These are phyloP conservation scores for Bombyx mori DNA, from an alignment of 1,140 invertebrate genomes.

Conservation along the genomic window ASM3026992v2 NC_085111.1:17613501-17614000, in stretches of 20 bases:
- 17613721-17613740: neutral
- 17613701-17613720: neutral
- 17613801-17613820: too few species aligned
- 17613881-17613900: slow-evolving; percentile 85
- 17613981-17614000: slow-evolving; percentile 94
- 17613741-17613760: neutral
- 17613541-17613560: slow-evolving; percentile 94
- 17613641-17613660: slow-evolving; percentile 98
- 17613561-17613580: slow-evolving; percentile 93
- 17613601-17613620: slow-evolving; percentile 91
- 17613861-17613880: neutral
- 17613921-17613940: slow-evolving; percentile 94
- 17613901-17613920: slow-evolving; percentile 94
- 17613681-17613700: slow-evolving; percentile 60
- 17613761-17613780: neutral
- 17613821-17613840: neutral
- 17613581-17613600: slow-evolving; percentile 95
- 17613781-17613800: too few species aligned
- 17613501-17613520: slow-evolving; percentile 93
- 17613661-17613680: slow-evolving; percentile 93
- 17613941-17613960: slow-evolving; percentile 93
- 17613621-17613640: slow-evolving; percentile 97
- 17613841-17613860: neutral
- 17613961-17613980: slow-evolving; percentile 97
- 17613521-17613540: slow-evolving; percentile 93